Percentiles rank a stretch among this genome's conserved stretches.
Evolutionary conservation across 2,113 vertebrate genomes (phyloP).

Genomic region (Leptosomus discolor): DNA sequence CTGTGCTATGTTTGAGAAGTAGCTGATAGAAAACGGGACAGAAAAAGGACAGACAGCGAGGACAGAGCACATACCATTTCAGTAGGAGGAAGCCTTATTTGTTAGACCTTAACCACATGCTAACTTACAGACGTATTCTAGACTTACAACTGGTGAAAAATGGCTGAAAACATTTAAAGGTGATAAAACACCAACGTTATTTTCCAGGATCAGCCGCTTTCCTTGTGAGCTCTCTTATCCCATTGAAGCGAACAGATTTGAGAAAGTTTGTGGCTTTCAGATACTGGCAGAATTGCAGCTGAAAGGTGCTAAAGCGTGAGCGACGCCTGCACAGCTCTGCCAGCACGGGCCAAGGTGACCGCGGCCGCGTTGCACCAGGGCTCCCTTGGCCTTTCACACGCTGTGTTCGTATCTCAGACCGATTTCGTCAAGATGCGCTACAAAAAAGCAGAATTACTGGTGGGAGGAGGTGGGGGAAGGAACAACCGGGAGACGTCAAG

Average conservation of each 20-base stretch:
- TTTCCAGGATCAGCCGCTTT: not conserved
- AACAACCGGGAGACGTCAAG: fast-evolving
- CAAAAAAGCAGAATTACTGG: not conserved
- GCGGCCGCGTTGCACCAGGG: not conserved
- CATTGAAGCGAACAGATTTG: not conserved
- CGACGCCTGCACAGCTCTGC: not conserved
- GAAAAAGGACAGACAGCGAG: not conserved
- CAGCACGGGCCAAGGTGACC: not conserved
- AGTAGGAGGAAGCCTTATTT: not conserved
- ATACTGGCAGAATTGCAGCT: not conserved
- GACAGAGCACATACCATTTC: not conserved
- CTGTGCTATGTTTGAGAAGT: not conserved
- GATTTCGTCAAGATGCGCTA: not conserved
- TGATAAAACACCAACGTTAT: not conserved
- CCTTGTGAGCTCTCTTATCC: not conserved
- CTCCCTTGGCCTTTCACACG: not conserved
- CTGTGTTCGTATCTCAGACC: not conserved
- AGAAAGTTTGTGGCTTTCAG: not conserved
- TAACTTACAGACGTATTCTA: not conserved
- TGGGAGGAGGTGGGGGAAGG: no score
- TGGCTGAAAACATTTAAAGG: not conserved
- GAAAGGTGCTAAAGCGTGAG: not conserved
- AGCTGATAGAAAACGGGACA: not conserved
- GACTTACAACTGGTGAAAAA: not conserved
- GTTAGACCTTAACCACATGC: not conserved